A percentile compares a stretch with the other conserved stretches of the same genome.
These are phyloP conservation scores for Diploptera punctata DNA, from an alignment of 2,888 invertebrate genomes.

Conservation along the genomic window DNA sequence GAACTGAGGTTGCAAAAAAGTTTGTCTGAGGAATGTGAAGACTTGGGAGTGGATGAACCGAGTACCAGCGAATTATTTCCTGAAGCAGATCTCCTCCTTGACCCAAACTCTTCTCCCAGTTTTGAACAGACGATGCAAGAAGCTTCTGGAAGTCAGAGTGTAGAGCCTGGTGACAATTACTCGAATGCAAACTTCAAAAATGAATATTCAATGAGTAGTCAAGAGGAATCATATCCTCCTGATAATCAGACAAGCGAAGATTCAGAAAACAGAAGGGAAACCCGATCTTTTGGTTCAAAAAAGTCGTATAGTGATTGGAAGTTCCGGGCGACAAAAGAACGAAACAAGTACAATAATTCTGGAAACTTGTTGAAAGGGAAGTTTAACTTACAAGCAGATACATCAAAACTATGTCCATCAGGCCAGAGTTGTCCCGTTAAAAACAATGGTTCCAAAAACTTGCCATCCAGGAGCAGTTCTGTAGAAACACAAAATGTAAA, in stretches of 20 bases:
- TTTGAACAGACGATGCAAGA: slow-evolving; percentile 65
- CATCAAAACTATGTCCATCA: background rate
- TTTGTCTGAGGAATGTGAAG: slow-evolving; percentile 79
- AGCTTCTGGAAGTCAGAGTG: slow-evolving; percentile 51
- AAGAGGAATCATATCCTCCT: slow-evolving; percentile 42
- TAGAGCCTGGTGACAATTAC: slow-evolving; percentile 52
- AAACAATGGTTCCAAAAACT: background rate
- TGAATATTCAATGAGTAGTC: slow-evolving; percentile 55
- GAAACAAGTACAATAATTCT: background rate
- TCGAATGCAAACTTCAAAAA: slow-evolving; percentile 48
- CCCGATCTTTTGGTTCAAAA: slow-evolving; percentile 5
- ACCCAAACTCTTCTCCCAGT: slow-evolving; percentile 71
- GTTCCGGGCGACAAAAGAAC: slow-evolving; percentile 6
- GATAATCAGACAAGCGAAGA: slow-evolving; percentile 46
- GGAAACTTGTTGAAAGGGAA: background rate
- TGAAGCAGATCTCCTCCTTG: slow-evolving; percentile 74
- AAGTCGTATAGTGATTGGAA: slow-evolving; percentile 23
- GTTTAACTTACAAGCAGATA: background rate
- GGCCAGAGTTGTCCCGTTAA: background rate
- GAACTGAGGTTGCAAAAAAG: slow-evolving; percentile 66
- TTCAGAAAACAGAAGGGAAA: slow-evolving; percentile 44
- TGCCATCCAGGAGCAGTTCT: background rate
- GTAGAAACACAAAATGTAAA: slow-evolving; percentile 24
- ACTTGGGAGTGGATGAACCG: slow-evolving; percentile 79
- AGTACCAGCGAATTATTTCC: slow-evolving; percentile 82